These are phyloP conservation scores for Pseudoips prasinana DNA, from an alignment of 2,888 invertebrate genomes.

Conservation along the genomic window DNA sequence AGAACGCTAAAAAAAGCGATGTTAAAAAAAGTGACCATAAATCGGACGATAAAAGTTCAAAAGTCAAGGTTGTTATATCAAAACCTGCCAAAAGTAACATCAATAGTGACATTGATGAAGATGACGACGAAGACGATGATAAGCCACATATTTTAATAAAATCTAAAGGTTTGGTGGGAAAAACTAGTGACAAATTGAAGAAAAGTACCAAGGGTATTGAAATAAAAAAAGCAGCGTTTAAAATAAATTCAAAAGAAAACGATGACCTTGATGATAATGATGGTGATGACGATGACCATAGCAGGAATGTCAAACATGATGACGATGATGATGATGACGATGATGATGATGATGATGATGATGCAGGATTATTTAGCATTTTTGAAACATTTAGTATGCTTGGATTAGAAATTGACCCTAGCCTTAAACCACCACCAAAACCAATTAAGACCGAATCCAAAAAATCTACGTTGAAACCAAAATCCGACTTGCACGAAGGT, in stretches of 20 bases:
- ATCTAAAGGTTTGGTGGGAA: constrained; percentile 24
- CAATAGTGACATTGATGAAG: constrained; percentile 21
- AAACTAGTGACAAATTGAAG: constrained; percentile 20
- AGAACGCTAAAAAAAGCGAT: constrained; percentile 10
- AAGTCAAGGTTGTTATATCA: constrained; percentile 11
- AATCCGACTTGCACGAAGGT: constrained; percentile 7
- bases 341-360: constrained; percentile 16
- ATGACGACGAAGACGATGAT: constrained; percentile 29
- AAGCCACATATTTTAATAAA: constrained; percentile 23
- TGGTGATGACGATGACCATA: constrained; percentile 6
- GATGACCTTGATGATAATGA: constrained; percentile 40
- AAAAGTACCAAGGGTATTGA: constrained; percentile 15
- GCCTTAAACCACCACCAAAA: constrained; percentile 20
- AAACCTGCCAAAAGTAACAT: constrained; percentile 4
- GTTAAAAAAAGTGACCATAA: constrained; percentile 18
- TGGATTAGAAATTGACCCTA: constrained; percentile 26
- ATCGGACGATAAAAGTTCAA: constrained; percentile 12
- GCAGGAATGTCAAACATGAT: too few species aligned
- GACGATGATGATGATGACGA: constrained; percentile 13
- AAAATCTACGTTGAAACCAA: constrained; percentile 7
- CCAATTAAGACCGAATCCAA: constrained; percentile 5
- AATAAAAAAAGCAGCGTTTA: constrained; percentile 6
- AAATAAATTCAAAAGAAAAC: constrained; percentile 10
- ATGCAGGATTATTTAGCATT: constrained; percentile 12
- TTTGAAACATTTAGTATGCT: constrained; percentile 32